phyloP scores from a whole-genome alignment of 2,888 invertebrate genomes.

The Cheilosia impressa region DNA sequence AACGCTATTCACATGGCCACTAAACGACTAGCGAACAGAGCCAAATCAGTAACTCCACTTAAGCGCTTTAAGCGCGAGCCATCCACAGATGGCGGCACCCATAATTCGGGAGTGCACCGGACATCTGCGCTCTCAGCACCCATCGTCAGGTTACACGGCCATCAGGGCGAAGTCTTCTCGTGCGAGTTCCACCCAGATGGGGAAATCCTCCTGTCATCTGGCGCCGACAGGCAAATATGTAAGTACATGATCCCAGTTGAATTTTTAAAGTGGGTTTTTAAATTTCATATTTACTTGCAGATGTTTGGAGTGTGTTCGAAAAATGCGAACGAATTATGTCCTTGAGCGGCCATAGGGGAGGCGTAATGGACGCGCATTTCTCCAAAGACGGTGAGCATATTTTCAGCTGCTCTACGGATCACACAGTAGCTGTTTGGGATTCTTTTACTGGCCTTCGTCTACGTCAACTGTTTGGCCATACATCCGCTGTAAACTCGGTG shows the following conservation, averaged over 20 bases:
- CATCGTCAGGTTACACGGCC: background rate
- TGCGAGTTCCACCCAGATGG: constrained; percentile 12
- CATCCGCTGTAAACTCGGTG: background rate
- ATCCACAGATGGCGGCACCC: too few species aligned
- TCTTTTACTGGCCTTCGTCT: background rate
- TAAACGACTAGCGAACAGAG: too few species aligned
- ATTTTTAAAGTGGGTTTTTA: background rate
- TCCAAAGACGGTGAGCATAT: constrained; percentile 7
- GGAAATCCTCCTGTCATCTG: constrained; percentile 7
- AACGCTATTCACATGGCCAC: too few species aligned
- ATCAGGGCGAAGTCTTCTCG: constrained; percentile 2
- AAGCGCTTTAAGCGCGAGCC: too few species aligned
- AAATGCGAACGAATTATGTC: background rate
- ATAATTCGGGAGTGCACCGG: background rate
- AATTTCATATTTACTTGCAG: background rate
- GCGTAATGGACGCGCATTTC: constrained; percentile 9
- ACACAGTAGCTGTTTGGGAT: constrained; percentile 15
- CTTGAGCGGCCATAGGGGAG: background rate
- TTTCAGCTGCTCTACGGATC: constrained; percentile 11
- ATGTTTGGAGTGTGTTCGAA: background rate
- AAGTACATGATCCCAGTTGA: background rate
- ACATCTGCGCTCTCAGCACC: background rate
- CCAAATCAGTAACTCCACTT: too few species aligned
- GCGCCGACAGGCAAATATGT: constrained; percentile 7
- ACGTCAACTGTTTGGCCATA: background rate